These are phyloP conservation scores for Onychostoma macrolepis DNA, from an alignment of 2,113 vertebrate genomes.

Conservation along the genomic window DNA sequence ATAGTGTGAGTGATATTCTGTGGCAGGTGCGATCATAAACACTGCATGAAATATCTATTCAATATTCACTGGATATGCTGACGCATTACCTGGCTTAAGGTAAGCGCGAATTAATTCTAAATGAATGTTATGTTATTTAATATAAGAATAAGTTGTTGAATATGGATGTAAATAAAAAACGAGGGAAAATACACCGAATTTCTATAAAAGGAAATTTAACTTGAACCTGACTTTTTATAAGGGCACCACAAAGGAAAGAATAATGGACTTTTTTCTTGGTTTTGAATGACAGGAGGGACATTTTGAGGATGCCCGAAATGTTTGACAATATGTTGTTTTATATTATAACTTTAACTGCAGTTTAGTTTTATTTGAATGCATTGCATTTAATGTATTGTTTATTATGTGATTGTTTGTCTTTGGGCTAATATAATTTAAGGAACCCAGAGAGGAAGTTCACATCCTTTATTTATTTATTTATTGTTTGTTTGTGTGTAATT, in stretches of 20 bases:
- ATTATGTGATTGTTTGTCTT: background rate
- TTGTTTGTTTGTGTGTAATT: background rate
- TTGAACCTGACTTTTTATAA: background rate
- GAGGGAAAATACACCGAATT: background rate
- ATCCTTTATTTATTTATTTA: background rate
- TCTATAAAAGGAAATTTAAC: background rate
- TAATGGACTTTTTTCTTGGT: background rate
- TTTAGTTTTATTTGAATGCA: background rate
- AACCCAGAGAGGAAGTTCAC: background rate
- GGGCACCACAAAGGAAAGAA: background rate
- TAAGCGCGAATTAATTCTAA: background rate
- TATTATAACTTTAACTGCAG: background rate
- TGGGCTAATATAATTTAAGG: background rate
- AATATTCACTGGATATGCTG: background rate
- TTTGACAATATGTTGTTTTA: background rate
- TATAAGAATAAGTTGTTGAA: background rate
- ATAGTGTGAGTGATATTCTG: background rate
- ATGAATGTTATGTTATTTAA: background rate
- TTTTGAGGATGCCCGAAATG: background rate
- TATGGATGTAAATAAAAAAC: background rate
- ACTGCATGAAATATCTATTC: background rate
- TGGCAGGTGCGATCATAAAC: background rate
- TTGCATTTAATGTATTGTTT: background rate
- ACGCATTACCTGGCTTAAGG: slow-evolving; percentile 25
- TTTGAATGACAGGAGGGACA: background rate